Evolutionary conservation across 2,113 vertebrate species (phyloP).

Genomic region (Malurus elegans): DNA sequence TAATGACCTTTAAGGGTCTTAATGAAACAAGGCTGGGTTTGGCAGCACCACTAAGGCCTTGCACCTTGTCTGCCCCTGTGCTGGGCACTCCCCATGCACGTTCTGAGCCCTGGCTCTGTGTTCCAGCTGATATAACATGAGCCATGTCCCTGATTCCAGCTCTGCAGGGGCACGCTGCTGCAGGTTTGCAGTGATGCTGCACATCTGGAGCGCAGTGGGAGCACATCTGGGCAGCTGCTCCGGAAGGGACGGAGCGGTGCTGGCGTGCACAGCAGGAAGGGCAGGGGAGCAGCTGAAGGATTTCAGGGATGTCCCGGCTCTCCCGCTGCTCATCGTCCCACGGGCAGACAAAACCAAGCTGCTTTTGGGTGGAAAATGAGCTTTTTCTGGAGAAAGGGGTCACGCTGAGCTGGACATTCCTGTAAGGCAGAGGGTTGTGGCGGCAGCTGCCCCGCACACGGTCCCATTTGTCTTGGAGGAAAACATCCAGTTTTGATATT

Average conservation of each 20-base stretch:
- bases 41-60: accelerated
- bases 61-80: accelerated
- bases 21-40: neutral
- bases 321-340: accelerated
- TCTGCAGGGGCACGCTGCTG: accelerated
- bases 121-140: accelerated
- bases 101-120: accelerated
- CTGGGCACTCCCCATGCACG: accelerated
- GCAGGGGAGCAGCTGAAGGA: neutral
- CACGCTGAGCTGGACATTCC: accelerated
- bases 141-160: accelerated
- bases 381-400: neutral
- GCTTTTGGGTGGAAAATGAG: neutral
- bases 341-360: neutral
- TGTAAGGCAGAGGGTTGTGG: neutral
- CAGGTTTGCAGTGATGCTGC: neutral
- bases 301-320: accelerated
- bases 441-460: neutral
- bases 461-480: neutral
- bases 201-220: neutral
- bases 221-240: neutral
- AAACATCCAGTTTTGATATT: slow-evolving; percentile 18
- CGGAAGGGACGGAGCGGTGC: accelerated
- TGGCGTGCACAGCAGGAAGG: accelerated
- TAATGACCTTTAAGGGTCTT: neutral